These are phyloP conservation scores for Catharus fuscescens DNA, from an alignment of 2,113 vertebrate species.

Conservation along the genomic window DNA sequence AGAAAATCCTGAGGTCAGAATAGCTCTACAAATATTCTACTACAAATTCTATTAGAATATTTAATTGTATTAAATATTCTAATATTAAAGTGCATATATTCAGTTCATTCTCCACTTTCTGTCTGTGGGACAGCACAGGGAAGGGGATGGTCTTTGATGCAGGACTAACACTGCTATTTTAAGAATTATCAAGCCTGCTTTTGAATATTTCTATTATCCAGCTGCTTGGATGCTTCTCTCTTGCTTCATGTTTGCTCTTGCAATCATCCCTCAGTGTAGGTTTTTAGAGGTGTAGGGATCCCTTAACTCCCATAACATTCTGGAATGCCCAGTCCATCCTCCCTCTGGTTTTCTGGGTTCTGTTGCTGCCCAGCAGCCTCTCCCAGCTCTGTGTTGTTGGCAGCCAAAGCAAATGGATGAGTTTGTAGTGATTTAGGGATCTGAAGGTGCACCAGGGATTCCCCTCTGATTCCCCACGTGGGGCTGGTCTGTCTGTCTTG, in stretches of 20 bases:
- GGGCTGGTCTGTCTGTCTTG: not conserved
- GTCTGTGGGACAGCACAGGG: not conserved
- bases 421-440: not conserved
- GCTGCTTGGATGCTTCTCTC: not conserved
- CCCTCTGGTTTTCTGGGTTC: rapidly evolving
- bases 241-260: not conserved
- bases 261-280: not conserved
- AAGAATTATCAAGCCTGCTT: not conserved
- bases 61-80: not conserved
- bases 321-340: not conserved
- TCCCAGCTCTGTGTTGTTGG: not conserved
- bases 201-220: not conserved
- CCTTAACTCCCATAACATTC: not conserved
- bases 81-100: not conserved
- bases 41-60: not conserved
- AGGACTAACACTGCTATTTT: not conserved
- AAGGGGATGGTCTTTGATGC: not conserved
- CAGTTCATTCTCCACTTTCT: not conserved
- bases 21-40: not conserved
- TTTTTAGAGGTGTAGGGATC: not conserved
- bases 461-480: rapidly evolving
- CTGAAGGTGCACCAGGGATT: not conserved
- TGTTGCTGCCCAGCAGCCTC: not conserved
- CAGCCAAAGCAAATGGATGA: not conserved
- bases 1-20: not conserved